A percentile compares a stretch with the other conserved stretches of the same genome.
phyloP scores from a whole-genome alignment of 2,797 vertebrate species.

The Enteromius thamalakanensis region DNA sequence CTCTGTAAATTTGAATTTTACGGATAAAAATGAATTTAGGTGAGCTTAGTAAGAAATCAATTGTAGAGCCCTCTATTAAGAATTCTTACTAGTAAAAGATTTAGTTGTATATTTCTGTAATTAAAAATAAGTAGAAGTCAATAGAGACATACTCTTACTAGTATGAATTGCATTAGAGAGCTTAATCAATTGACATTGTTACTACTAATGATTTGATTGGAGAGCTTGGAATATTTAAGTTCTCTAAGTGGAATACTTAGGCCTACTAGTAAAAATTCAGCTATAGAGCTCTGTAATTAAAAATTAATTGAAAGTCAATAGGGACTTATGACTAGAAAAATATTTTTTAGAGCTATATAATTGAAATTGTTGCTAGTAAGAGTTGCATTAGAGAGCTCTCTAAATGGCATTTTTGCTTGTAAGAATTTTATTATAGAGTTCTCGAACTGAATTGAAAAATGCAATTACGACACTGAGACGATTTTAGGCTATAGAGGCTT shows the following conservation, averaged over 20 bases:
- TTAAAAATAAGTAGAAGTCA: too few species aligned
- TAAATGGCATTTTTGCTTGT: not conserved
- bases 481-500: not conserved
- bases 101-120: too few species aligned
- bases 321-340: not conserved
- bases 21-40: too few species aligned
- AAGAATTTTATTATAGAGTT: not conserved
- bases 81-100: not conserved
- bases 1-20: too few species aligned
- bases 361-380: not conserved
- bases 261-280: not conserved
- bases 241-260: not conserved
- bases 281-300: not conserved
- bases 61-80: not conserved
- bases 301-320: not conserved
- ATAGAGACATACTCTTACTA: too few species aligned
- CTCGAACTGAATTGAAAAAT: not conserved
- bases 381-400: not conserved
- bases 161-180: too few species aligned
- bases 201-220: not conserved
- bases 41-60: too few species aligned
- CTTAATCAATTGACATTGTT: not conserved
- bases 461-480: not conserved
- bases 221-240: not conserved
- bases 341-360: not conserved